Conservation (phyloP, 1,140 invertebrate species). For the Formica selysi region DNA sequence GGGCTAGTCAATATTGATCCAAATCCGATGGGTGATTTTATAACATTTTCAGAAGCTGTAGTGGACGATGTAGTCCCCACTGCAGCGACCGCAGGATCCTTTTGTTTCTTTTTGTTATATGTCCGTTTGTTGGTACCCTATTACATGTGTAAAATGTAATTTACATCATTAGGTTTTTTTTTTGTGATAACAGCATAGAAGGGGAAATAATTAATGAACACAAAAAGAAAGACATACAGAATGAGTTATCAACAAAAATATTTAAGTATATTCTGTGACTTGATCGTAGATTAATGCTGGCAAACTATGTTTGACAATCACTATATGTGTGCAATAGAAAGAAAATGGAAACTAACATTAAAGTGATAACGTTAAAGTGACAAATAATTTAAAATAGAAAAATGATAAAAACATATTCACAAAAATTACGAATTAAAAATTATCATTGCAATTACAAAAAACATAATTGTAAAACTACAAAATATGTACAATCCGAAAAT, state of each 20-base stretch:
- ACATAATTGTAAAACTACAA: conserved; percentile 9
- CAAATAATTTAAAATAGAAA: not conserved
- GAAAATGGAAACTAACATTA: not conserved
- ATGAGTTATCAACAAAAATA: conserved; percentile 13
- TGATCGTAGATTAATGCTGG: not conserved
- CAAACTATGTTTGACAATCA: not conserved
- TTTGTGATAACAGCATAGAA: not conserved
- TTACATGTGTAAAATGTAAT: conserved; percentile 22
- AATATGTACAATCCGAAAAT: not conserved
- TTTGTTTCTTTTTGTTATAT: conserved; percentile 82
- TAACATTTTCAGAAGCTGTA: conserved; percentile 71
- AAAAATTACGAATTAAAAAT: not conserved
- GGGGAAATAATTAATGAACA: conserved; percentile 19
- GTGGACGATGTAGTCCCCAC: conserved; percentile 70
- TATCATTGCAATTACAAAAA: not conserved
- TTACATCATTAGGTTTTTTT: not conserved
- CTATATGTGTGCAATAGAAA: conserved; percentile 6
- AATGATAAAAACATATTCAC: not conserved
- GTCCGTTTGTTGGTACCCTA: conserved; percentile 77
- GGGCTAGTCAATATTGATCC: conserved; percentile 84
- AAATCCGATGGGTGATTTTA: conserved; percentile 75
- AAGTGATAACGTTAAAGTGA: not conserved
- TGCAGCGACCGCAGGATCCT: conserved; percentile 67
- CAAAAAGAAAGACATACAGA: conserved; percentile 7
- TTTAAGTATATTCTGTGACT: not conserved